Base-by-base conservation (phyloP, 2,113 vertebrate genomes). In the Choloepus hoffmanni region DNA sequence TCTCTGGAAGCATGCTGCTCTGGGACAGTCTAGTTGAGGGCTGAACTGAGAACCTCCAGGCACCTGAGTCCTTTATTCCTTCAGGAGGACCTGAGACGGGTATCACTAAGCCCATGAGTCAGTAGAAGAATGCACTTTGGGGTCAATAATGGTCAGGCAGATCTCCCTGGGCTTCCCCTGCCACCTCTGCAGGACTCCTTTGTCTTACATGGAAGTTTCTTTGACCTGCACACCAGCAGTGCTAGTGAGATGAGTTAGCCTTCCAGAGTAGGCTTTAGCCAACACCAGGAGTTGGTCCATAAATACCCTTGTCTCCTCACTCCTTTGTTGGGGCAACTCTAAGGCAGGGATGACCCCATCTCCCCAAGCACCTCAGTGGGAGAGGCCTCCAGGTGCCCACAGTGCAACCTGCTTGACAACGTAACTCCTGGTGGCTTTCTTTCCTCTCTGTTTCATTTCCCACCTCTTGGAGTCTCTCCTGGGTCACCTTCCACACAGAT, bases 301-400 rank as follows among this genome's bases (percentile, higher is more conserved):
- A 40, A 78, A 50, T 10, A 21, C 26, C 58, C 58, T 19, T 3
- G 0, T 16, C n/a, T 40, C 33, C 3, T 14, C 45, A 28, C 28
- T 30, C 14, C 33, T 58, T 58, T 58, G 55, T 2, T 18, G 16
- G 28, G 36, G 30, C 0, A 11, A 36, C 15, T n/a, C 33, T 11
- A 11, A 68, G 50, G 73, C 23, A 53, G 33, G 7, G 43, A 15
- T 53, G 36, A 36, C 0, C 2, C 33, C 0, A 0, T 13, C 19
- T 30, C 18, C 24, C 9, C 28, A 48, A 77, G 50, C 30, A 26
- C 60, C 65, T 33, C 30, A 28, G 33, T 12, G 19, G 60, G 23
- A 58, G 7, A 6, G 7, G 26, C 55, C 26, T 30, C 12, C 16
- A 50, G 85, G 33, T 28, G 50, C 24, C 79, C 5, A 16, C 16